Conservation (phyloP, 1,140 invertebrate species). For the Aricia agestis region DNA sequence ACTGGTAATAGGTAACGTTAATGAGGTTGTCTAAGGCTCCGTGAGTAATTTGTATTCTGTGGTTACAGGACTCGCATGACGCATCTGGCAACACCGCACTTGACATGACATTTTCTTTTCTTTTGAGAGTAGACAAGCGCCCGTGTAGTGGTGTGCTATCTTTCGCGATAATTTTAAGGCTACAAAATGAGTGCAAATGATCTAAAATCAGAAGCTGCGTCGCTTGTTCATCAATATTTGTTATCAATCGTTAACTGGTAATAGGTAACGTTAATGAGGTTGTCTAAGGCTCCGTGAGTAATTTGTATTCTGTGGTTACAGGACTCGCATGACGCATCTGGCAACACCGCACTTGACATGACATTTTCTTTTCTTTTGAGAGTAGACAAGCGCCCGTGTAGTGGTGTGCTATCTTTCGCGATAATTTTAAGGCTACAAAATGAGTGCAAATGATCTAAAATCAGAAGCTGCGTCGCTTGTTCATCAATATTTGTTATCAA, state of each 20-base stretch:
- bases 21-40: too few relatives aligned
- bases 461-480: slow-evolving; percentile 44
- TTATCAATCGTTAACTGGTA: slow-evolving; percentile 39
- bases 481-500: slow-evolving; percentile 44
- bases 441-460: slow-evolving; percentile 43
- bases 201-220: slow-evolving; percentile 37
- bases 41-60: too few relatives aligned
- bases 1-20: too few relatives aligned
- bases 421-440: slow-evolving; percentile 33
- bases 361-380: too few relatives aligned
- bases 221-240: slow-evolving; percentile 50
- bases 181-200: slow-evolving; percentile 48
- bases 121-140: slow-evolving; percentile 20
- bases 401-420: slow-evolving; percentile 17
- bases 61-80: too few relatives aligned
- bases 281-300: too few relatives aligned
- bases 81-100: too few relatives aligned
- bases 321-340: too few relatives aligned
- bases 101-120: too few relatives aligned
- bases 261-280: too few relatives aligned
- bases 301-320: too few relatives aligned
- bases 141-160: slow-evolving; percentile 20
- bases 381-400: slow-evolving; percentile 21
- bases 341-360: too few relatives aligned
- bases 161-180: slow-evolving; percentile 22